These are phyloP conservation scores for Melanargia galathea DNA, from an alignment of 2,888 invertebrate species.

Conservation along the genomic window DNA sequence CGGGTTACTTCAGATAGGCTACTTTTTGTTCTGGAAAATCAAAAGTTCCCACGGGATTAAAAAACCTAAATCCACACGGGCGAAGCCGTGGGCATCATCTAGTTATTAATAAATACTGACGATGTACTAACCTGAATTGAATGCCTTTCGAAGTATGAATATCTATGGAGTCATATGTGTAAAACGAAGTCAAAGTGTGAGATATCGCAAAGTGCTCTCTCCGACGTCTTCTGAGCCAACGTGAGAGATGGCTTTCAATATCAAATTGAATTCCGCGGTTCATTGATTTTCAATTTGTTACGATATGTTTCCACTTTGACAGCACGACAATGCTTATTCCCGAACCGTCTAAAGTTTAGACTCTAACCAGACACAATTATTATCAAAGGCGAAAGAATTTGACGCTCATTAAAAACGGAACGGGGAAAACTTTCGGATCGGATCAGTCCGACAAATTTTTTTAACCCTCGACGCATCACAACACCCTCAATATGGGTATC, in stretches of 20 bases:
- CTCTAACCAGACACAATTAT: not conserved
- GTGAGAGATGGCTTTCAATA: conserved; percentile 83
- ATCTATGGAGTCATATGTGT: conserved; percentile 49
- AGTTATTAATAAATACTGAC: not conserved
- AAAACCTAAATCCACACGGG: too few relatives aligned
- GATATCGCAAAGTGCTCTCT: conserved; percentile 65
- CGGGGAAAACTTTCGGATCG: not conserved
- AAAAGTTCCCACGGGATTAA: too few relatives aligned
- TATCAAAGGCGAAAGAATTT: not conserved
- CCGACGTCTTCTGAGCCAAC: conserved; percentile 59
- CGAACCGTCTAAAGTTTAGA: not conserved
- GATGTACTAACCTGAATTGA: not conserved
- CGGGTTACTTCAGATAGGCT: too few relatives aligned
- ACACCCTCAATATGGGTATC: too few relatives aligned
- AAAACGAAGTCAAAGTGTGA: conserved; percentile 70
- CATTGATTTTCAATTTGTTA: conserved; percentile 84
- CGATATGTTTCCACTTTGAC: conserved; percentile 63
- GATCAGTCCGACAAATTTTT: not conserved
- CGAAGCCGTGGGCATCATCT: too few relatives aligned
- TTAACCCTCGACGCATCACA: too few relatives aligned
- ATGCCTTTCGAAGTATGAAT: not conserved
- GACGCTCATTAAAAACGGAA: not conserved
- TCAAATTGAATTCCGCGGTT: conserved; percentile 86
- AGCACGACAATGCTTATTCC: not conserved
- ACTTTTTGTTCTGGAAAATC: too few relatives aligned